Percentiles rank a stretch among this genome's conserved stretches.
These are phyloP conservation scores for Chrysaora quinquecirrha DNA, from an alignment of 30 jellyfish, hydroid and myxozoan genomes.

Conservation along the genomic window DNA sequence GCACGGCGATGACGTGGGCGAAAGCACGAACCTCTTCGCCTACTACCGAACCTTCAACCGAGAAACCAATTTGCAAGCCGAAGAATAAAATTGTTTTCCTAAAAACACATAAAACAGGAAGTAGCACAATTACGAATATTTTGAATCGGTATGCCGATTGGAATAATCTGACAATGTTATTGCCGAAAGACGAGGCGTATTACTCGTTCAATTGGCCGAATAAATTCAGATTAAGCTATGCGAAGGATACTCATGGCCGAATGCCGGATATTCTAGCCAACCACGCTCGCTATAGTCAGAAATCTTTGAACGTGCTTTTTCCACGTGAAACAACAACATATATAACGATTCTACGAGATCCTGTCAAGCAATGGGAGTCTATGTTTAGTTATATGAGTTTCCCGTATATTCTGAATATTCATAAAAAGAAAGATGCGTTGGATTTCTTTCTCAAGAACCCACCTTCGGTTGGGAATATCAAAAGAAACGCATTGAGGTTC, in stretches of 20 bases:
- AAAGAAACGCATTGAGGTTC: slow-evolving; percentile 67
- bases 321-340: slow-evolving; percentile 86
- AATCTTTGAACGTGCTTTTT: slow-evolving; percentile 82
- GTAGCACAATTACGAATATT: slow-evolving; percentile 93
- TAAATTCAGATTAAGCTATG: slow-evolving; percentile 77
- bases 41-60: slow-evolving; percentile 19
- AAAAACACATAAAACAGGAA: slow-evolving; percentile 97
- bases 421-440: slow-evolving; percentile 78
- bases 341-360: slow-evolving; percentile 86
- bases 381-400: slow-evolving; percentile 94
- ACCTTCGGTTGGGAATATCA: slow-evolving; percentile 70
- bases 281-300: slow-evolving; percentile 96
- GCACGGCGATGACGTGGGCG: neutral
- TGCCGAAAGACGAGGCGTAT: slow-evolving; percentile 73
- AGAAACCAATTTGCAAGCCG: slow-evolving; percentile 63
- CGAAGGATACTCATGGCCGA: slow-evolving; percentile 54
- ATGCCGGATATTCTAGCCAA: slow-evolving; percentile 91
- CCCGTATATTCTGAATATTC: slow-evolving; percentile 81
- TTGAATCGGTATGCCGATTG: slow-evolving; percentile 94
- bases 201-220: slow-evolving; percentile 97
- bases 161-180: slow-evolving; percentile 79
- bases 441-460: slow-evolving; percentile 85
- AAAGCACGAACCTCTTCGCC: neutral
- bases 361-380: slow-evolving; percentile 97
- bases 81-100: slow-evolving; percentile 76